Evolutionary conservation across 2,797 vertebrate genomes (phyloP).

Genomic region (Gallirallus australis): DNA sequence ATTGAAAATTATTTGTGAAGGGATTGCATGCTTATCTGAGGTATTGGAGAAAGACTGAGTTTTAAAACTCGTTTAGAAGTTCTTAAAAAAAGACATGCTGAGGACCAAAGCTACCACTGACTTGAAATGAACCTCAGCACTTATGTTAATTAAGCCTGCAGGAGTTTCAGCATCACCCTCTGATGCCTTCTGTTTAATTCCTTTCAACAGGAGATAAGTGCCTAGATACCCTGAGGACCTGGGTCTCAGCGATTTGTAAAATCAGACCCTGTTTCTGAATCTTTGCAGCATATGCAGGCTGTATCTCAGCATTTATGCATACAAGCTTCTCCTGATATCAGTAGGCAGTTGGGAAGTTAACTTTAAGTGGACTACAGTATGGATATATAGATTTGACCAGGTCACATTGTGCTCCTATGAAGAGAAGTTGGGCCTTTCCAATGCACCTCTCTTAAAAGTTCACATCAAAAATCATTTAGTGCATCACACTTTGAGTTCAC

Average conservation of each 20-base stretch:
- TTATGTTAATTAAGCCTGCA: constrained; percentile 26
- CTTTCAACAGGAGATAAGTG: background rate
- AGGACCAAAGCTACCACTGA: background rate
- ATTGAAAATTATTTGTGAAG: background rate
- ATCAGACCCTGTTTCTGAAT: background rate
- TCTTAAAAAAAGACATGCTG: background rate
- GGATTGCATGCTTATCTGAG: background rate
- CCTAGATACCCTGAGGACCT: background rate
- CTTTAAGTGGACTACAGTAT: background rate
- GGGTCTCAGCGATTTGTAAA: background rate
- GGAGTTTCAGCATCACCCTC: constrained; percentile 19
- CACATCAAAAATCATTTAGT: background rate
- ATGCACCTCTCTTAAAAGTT: background rate
- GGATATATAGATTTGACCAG: background rate
- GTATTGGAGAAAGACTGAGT: background rate
- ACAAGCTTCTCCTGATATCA: background rate
- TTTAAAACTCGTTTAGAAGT: background rate
- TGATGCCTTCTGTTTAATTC: constrained; percentile 51
- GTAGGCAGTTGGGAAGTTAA: background rate
- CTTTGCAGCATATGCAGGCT: background rate
- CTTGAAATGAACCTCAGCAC: constrained; percentile 16
- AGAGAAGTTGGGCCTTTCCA: background rate
- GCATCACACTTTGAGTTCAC: background rate
- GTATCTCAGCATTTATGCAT: background rate
- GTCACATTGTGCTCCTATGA: fast-evolving